Evolutionary conservation across 2,797 vertebrate genomes (phyloP).

Genomic region (Mus spretus): DNA sequence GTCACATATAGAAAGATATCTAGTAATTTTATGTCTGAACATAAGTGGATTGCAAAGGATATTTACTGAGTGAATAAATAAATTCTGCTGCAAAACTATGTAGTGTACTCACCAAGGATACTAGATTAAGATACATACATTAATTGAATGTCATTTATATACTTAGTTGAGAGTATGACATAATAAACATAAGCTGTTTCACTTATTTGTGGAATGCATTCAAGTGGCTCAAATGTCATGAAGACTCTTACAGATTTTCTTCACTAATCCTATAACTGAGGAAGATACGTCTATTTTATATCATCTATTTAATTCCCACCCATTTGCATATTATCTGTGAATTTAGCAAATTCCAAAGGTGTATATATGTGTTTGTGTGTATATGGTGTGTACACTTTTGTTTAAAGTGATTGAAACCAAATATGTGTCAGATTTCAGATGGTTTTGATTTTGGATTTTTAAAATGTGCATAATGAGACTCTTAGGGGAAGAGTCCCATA

Average conservation of each 20-base stretch:
- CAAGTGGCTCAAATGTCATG: neutral
- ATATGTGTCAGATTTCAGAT: neutral
- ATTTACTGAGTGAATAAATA: slow-evolving; percentile 27
- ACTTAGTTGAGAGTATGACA: neutral
- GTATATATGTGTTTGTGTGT: neutral
- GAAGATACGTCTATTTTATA: neutral
- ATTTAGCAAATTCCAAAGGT: neutral
- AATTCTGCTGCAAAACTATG: neutral
- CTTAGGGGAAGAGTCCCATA: neutral
- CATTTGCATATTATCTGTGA: neutral
- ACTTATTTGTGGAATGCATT: neutral
- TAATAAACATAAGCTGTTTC: neutral
- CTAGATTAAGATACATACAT: neutral
- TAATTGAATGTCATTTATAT: slow-evolving; percentile 2
- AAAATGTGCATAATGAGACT: neutral
- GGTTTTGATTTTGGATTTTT: neutral
- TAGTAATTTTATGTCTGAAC: slow-evolving; percentile 15
- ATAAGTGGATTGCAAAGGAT: neutral
- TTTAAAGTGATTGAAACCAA: neutral
- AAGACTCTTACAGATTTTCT: neutral
- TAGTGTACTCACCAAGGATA: neutral
- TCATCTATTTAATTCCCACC: neutral
- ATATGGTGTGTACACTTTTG: neutral
- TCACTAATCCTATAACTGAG: neutral
- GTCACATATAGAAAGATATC: slow-evolving; percentile 55